These are phyloP conservation scores for Poeciliopsis prolifica DNA, from an alignment of 2,113 vertebrate genomes.

Conservation along the genomic window DNA sequence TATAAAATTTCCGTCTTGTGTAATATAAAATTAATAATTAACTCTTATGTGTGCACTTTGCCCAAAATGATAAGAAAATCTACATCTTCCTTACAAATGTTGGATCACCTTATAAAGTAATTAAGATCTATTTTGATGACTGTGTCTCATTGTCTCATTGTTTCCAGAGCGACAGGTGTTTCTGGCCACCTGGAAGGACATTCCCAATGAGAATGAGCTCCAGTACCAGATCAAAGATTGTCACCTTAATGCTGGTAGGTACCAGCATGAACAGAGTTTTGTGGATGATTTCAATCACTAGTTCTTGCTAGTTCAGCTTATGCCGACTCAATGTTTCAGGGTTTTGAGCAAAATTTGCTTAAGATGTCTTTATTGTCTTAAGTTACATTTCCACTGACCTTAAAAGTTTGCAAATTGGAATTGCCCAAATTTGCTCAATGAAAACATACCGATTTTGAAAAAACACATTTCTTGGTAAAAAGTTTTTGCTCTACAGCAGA, in stretches of 20 bases:
- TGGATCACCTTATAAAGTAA: background rate
- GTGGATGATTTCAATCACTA: background rate
- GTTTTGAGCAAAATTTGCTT: background rate
- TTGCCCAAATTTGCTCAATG: no score
- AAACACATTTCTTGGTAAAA: no score
- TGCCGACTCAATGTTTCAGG: background rate
- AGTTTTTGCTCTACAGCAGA: no score
- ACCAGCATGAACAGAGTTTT: background rate
- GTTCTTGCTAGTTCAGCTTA: background rate
- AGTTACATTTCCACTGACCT: no score
- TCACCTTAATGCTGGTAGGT: conserved; percentile 94
- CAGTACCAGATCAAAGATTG: conserved; percentile 99
- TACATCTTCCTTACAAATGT: no score
- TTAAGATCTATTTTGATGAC: background rate
- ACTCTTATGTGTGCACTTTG: no score
- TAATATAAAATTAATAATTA: no score
- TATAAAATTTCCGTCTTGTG: no score
- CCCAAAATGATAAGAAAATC: no score
- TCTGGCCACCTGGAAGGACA: conserved; percentile 98
- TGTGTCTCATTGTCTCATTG: background rate
- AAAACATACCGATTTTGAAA: no score
- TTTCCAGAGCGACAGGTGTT: conserved; percentile 95
- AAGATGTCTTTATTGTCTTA: no score
- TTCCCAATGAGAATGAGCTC: conserved; percentile 98
- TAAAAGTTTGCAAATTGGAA: no score